Conservation (phyloP, 2,797 vertebrate genomes). For the Hypotaenidia okinawae region DNA sequence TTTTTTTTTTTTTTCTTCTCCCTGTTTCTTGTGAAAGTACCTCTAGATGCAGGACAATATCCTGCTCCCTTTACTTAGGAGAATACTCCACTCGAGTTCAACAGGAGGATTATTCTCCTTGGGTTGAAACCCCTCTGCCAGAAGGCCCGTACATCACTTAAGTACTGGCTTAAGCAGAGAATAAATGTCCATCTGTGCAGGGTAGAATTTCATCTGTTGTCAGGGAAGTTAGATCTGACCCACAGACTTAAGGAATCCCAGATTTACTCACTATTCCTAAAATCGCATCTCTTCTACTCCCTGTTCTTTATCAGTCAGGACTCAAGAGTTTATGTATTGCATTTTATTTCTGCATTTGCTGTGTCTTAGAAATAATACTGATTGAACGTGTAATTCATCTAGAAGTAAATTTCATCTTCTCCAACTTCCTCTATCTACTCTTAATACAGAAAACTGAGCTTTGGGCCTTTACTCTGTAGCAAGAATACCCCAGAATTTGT, state of each 20-base stretch:
- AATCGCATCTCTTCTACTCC: neutral
- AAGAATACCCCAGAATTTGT: neutral
- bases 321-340: neutral
- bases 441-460: neutral
- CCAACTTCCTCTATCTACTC: neutral
- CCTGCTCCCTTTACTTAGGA: constrained; percentile 35
- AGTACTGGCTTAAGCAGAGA: constrained; percentile 35
- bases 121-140: constrained; percentile 43
- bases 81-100: constrained; percentile 26
- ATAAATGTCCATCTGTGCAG: constrained; percentile 53
- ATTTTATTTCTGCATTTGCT: neutral
- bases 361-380: neutral
- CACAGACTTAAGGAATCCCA: neutral
- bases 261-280: neutral
- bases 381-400: neutral
- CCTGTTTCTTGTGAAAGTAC: constrained; percentile 4
- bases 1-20: neutral
- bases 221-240: constrained; percentile 20
- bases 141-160: constrained; percentile 33
- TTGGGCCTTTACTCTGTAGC: neutral
- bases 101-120: constrained; percentile 58
- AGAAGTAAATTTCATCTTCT: neutral
- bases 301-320: neutral
- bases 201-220: constrained; percentile 54
- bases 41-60: constrained; percentile 31